Base-by-base conservation (phyloP, 2,888 invertebrate genomes). In the Tenthredo amoena region DNA sequence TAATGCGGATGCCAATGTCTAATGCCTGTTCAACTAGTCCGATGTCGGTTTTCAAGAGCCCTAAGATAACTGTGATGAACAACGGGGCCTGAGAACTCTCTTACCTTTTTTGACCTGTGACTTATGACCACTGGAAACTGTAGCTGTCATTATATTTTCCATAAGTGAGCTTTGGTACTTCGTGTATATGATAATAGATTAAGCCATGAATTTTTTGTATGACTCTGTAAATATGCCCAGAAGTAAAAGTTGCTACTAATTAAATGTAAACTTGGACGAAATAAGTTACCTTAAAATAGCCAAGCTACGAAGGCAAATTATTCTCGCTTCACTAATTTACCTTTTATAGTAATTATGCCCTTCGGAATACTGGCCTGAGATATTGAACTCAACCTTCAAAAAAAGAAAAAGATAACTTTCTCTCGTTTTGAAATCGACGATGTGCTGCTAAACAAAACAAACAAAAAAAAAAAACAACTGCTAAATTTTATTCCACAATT, bases 41-140 rank as follows among this genome's bases (percentile, higher is more conserved):
- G 10, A 12, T 26, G n/a, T 55, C 21, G 34, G 55, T 50, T 77
- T 50, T 18, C 0, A 18, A 50, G 55, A 34, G 77, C 77, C 10
- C 26, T 12, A 18, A n/a, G 55, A 55, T 55, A 55, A 21, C 81
- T 40, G 34, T 18, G 40, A 37, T 6, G 40, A 81, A 21, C 58
- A 37, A 62, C 81, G 21, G 40, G 40, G 81, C 58, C 81, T 81
- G 81, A 81, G 81, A 58, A 81, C 58, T 21, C 15, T 81, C 7
- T 7, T 62, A 81, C 81, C 37, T 81, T 81, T 62, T 62, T 43
- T 81, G 62, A 81, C 81, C 62, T 26, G 6, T n/a, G 81, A 62
- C 40, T 58, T 68, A 68, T 68, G 68, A 31, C 15, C 74, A 12
- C 74, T 74, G 74, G 74, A 43, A 74, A 74, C n/a, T 31, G 9